Base-by-base conservation (phyloP, 2,888 invertebrate genomes). In the Chorisops tibialis region DNA sequence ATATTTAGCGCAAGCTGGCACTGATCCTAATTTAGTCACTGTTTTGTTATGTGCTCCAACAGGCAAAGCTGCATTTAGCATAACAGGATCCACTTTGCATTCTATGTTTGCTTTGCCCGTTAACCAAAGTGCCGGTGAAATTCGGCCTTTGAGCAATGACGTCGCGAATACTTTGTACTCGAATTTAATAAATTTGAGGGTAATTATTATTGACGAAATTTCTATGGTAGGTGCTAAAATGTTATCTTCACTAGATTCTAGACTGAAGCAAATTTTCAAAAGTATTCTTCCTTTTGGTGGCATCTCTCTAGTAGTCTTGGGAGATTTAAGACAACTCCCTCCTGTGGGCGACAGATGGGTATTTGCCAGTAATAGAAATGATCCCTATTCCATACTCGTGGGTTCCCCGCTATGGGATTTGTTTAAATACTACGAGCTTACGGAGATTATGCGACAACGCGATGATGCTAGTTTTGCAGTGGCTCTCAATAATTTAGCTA, bases 171-270 rank as follows among this genome's bases (percentile, higher is more conserved):
- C n/a, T n/a, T n/a, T n/a, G n/a, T n/a, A n/a, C 9, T 18, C 9
- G 6, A 12, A 21, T 21, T 7, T 9, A 3, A 19, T 47, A n/a
- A 18, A 47, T 21, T 7, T 35, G 16, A 66, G 70, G 66, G 59
- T 69, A 30, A 59, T 71, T 52, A 70, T 76, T 14, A 72, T 75
- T 47, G 73, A 75, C 66, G 72, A 74, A 68, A 68, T 74, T 49
- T 73, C 72, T 16, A 71, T 74, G 72, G 68, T 73, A 6, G 70
- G 71, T 2, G 54, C 66, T 19, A 67, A 59, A 30, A 64, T 68
- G 3, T 67, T 74, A 1, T 66, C 71, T 50, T 21, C 18, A 4
- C n/a, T 47, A 9, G 21, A 47, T 21, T 21, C 12, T 2, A 18
- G 47, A 21, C 65, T 75, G 21, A 62, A 68, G 63, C 71, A 75